phyloP scores from a whole-genome alignment of 2,797 vertebrate genomes.

The Xiphophorus birchmanni region DNA sequence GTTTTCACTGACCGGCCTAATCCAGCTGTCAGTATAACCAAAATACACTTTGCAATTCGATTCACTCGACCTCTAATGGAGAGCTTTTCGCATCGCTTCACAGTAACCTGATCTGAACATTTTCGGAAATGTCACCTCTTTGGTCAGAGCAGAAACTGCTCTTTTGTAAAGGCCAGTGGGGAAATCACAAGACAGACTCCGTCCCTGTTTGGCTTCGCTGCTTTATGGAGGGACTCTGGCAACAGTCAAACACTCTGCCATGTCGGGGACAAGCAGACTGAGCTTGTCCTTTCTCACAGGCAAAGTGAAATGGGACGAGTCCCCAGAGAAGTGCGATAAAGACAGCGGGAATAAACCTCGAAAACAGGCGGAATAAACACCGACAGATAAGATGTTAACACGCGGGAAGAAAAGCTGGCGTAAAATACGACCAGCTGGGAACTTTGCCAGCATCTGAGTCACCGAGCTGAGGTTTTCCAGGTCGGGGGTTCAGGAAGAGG shows the following conservation, averaged over 20 bases:
- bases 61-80: conserved; percentile 1
- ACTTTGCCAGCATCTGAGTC: conserved; percentile 29
- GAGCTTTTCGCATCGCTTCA: conserved; percentile 29
- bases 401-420: neutral
- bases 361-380: conserved; percentile 29
- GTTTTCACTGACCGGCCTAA: neutral
- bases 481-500: conserved; percentile 52
- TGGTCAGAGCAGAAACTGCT: conserved; percentile 48
- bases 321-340: conserved; percentile 61
- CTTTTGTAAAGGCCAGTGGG: conserved; percentile 56
- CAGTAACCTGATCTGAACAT: conserved; percentile 48
- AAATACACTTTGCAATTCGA: neutral
- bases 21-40: neutral
- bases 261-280: conserved; percentile 54
- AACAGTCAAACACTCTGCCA: conserved; percentile 38
- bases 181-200: conserved; percentile 46
- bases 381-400: conserved; percentile 18
- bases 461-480: conserved; percentile 26
- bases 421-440: conserved; percentile 2
- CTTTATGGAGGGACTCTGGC: conserved; percentile 54
- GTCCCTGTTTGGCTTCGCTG: conserved; percentile 50
- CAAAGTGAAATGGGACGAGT: conserved; percentile 73
- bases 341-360: conserved; percentile 17
- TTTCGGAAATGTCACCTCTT: conserved; percentile 59
- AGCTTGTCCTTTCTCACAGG: conserved; percentile 61